These are phyloP conservation scores for Megaustenia siamemsis DNA, from an alignment of 2,888 invertebrate genomes.

Conservation along the genomic window DNA sequence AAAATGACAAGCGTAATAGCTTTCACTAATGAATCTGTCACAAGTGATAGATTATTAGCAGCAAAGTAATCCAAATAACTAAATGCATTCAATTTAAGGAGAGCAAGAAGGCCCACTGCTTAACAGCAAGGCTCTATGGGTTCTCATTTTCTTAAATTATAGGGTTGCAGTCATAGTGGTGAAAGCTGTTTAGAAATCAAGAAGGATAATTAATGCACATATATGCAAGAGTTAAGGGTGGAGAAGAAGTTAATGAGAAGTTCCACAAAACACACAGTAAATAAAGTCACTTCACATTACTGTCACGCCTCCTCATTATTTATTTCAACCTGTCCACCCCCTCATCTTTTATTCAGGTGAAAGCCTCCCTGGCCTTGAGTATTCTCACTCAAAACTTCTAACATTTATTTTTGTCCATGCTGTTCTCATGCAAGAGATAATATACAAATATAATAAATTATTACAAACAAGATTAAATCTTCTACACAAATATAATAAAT, in stretches of 20 bases:
- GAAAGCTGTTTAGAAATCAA: neutral
- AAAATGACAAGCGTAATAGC: neutral
- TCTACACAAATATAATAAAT: no score
- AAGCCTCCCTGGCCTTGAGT: no score
- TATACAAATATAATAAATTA: no score
- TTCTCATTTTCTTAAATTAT: conserved; percentile 6
- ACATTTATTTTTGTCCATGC: no score
- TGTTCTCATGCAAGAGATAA: no score
- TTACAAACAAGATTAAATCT: no score
- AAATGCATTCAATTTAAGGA: neutral
- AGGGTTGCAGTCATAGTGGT: neutral
- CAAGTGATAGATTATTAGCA: conserved; percentile 10
- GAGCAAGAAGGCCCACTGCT: neutral
- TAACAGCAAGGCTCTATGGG: neutral
- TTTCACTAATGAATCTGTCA: conserved; percentile 40
- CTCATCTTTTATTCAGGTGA: neutral
- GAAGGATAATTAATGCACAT: neutral
- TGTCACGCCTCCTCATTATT: neutral
- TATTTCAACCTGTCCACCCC: neutral
- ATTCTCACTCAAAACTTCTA: no score
- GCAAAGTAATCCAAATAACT: neutral
- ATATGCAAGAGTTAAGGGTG: neutral
- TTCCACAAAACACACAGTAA: neutral
- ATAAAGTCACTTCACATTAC: neutral
- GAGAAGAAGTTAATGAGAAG: neutral